Evolutionary conservation across 2,888 invertebrate genomes (phyloP), one percentile per base, ranked within the genome.

Genomic region (Chaitophorus viminalis): DNA sequence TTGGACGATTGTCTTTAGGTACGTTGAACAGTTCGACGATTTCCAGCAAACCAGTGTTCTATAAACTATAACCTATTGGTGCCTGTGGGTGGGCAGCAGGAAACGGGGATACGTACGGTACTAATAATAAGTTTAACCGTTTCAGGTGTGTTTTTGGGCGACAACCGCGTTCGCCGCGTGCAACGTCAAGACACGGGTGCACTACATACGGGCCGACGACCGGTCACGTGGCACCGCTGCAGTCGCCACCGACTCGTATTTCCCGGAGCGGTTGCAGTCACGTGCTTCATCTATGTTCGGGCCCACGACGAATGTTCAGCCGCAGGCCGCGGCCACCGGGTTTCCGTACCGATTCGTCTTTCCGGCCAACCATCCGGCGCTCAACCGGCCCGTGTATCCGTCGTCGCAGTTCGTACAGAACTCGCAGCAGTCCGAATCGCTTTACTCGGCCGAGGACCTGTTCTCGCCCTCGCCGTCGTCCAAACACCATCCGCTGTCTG

Each of bases 341-440:
- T 89, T 89, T 18, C 89, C 88, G 18, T 89, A 89, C 79, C 29
- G 89, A 3, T 89, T 86, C 33, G 87, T 88, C 21, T 88, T 89
- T 54, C 89, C 89, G 39, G 88, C 88, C 72, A 89, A 88, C 74
- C 89, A 89, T 72, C 89, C 89, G 33, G 75, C 86, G 33, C 31
- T 83, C 21, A 88, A 52, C 70, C 72, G 86, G 9, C 87, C 86
- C 54, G 39, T 65, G 31, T 89, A 78, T 78, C 46, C 89, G 9
- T 60, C 89, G 9, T 60, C 89, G 6, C 89, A 85, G 79, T 89
- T 75, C 46, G 14, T 81, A 31, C 84, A 76, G n/a, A 65, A 52
- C 18, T 25, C 76, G 1, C 87, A 81, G 1, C 79, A 79, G 60
- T 46, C 81, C 65, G 78, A 81, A n/a, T 36, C 2, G 3, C 31